Evolutionary conservation across 2,113 vertebrate genomes (phyloP), one percentile per base, ranked within the genome.

Genomic region (Vulpes vulpes): DNA sequence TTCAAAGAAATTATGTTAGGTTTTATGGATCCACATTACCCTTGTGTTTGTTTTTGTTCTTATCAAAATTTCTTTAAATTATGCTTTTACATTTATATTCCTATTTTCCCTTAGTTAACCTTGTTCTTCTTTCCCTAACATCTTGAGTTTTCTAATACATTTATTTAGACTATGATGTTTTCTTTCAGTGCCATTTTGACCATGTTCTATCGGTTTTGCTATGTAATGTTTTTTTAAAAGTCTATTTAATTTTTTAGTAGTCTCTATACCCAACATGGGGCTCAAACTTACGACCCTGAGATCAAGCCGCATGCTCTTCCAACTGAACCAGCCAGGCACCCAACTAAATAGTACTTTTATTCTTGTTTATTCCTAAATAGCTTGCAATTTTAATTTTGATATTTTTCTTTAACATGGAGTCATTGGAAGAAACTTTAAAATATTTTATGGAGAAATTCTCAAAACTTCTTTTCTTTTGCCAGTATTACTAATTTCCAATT

Each of bases 371-470:
- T 95, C 82, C 14, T 76, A 49, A 78, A 64, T 71, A 78, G 23
- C 78, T 95, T 79, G 20, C 3, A 11, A 14, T 97, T 96, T 93
- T 59, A 83, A 60, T 82, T 94, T 97, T 93, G 19, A 38, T 90
- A 62, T 19, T 38, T 93, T 71, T 78, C 22, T 95, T 83, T 96
- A 38, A 38, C 43, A 25, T 62, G 11, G 53, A 80, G 9, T 71
- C 35, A 92, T 43, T 79, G 85, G 25, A 81, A 85, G 10, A 11
- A 76, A 69, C 5, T 9, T 35, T 43, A 59, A 59, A 78, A 49
- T 5, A 38, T 64, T 43, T 78, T 73, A 80, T 80, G 65, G 35
- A 69, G 35, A 89, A 81, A 67, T 76, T 81, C 17, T 30, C 81
- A 60, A 78, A 59, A 69, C 64, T 62, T 16, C 15, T 96, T 95